These are phyloP conservation scores for Turdus rufiventris DNA, from an alignment of 2,113 vertebrate genomes.

Conservation along the genomic window DNA sequence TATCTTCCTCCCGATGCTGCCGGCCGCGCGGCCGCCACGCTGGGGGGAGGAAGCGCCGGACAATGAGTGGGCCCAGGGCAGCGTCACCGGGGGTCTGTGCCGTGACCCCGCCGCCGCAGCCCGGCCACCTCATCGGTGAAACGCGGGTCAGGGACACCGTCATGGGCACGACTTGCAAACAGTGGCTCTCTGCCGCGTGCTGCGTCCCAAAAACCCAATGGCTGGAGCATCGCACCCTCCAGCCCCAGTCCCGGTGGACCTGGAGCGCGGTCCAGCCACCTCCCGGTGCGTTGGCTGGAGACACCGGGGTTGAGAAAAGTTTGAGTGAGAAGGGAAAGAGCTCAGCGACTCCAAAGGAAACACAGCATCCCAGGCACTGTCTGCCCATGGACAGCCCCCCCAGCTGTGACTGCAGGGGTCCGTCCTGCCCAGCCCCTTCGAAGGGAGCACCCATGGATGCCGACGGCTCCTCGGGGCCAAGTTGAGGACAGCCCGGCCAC, in stretches of 20 bases:
- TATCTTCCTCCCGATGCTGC: slow-evolving; percentile 90
- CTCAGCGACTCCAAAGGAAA: not conserved
- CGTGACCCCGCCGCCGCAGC: not conserved
- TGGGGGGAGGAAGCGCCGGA: slow-evolving; percentile 77
- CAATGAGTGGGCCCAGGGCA: slow-evolving; percentile 78
- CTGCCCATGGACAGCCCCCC: not conserved
- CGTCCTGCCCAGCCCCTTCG: not conserved
- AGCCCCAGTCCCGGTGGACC: fast-evolving
- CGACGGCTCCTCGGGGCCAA: not conserved
- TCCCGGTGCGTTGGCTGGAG: fast-evolving
- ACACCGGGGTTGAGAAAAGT: not conserved
- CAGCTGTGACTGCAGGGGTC: not conserved
- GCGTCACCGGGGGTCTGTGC: not conserved
- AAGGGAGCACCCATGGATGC: not conserved
- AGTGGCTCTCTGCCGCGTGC: not conserved
- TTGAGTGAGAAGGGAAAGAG: fast-evolving
- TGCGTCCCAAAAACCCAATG: not conserved
- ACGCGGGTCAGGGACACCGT: fast-evolving
- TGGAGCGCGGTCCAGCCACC: fast-evolving
- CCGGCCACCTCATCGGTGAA: fast-evolving
- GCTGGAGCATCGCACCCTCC: fast-evolving
- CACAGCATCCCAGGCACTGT: fast-evolving
- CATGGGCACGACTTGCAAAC: fast-evolving
- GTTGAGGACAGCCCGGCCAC: not conserved
- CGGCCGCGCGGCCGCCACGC: slow-evolving; percentile 40